A percentile compares a stretch with the other conserved stretches of the same genome.
Conservation (phyloP, 2,797 vertebrate genomes). For the Gymnodraco acuticeps region DNA sequence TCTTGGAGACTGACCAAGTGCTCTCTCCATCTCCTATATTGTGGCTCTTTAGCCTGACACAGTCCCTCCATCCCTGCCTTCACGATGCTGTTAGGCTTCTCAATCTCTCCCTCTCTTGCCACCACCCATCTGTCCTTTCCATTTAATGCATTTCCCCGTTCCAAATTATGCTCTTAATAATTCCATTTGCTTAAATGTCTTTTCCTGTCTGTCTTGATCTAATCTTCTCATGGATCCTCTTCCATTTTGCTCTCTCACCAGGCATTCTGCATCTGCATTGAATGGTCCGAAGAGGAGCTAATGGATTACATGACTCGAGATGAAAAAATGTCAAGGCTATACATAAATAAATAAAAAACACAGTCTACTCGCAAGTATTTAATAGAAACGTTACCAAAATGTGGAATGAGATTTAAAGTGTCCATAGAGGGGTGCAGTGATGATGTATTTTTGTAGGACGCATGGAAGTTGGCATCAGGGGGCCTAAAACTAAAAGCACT, state of each 20-base stretch:
- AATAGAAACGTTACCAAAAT: background rate
- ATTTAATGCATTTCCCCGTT: conserved; percentile 51
- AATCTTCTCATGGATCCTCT: conserved; percentile 45
- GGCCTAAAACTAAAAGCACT: too few relatives aligned
- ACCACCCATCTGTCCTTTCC: conserved; percentile 42
- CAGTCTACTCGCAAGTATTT: background rate
- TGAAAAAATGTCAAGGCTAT: background rate
- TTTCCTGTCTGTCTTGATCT: conserved; percentile 60
- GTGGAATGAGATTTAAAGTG: too few relatives aligned
- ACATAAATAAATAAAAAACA: background rate
- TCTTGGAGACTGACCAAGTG: conserved; percentile 59
- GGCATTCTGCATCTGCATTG: background rate
- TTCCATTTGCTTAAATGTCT: conserved; percentile 70
- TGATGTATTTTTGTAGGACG: too few relatives aligned
- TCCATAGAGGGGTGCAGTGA: too few relatives aligned
- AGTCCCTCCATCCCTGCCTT: conserved; percentile 3
- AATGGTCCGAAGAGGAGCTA: background rate
- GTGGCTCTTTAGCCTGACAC: conserved; percentile 33
- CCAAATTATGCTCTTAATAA: conserved; percentile 56
- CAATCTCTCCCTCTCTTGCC: conserved; percentile 30
- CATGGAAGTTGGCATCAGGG: too few relatives aligned
- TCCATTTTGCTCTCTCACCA: conserved; percentile 35
- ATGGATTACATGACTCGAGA: background rate
- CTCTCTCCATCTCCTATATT: conserved; percentile 63
- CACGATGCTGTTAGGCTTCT: conserved; percentile 3